Evolutionary conservation across 2,113 vertebrate species (phyloP).

Genomic region (Acrocephalus kingi): DNA sequence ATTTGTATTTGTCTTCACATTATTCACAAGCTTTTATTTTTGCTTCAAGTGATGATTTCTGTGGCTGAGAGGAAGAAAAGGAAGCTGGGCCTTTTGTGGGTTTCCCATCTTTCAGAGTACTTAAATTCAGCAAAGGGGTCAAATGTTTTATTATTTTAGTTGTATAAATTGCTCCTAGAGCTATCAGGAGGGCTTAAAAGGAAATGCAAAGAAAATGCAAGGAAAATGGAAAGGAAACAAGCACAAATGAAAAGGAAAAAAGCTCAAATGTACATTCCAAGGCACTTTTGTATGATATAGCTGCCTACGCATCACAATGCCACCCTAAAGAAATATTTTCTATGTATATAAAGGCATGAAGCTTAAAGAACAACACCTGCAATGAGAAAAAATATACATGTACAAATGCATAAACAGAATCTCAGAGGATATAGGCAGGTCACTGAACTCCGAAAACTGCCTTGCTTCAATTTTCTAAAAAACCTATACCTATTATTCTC

Average conservation of each 20-base stretch:
- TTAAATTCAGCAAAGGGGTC: not conserved
- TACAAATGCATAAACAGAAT: not conserved
- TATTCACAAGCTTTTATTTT: conserved; percentile 20
- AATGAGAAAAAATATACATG: not conserved
- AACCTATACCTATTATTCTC: accelerated
- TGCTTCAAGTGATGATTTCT: not conserved
- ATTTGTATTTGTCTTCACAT: not conserved
- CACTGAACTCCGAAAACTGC: not conserved
- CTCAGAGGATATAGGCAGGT: not conserved
- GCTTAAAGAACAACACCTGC: not conserved
- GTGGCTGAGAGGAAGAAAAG: not conserved
- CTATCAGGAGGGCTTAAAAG: not conserved
- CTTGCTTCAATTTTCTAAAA: not conserved
- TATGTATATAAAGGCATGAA: not conserved
- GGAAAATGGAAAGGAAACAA: not conserved
- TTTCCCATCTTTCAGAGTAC: not conserved
- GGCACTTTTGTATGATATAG: not conserved
- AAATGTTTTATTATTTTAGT: not conserved
- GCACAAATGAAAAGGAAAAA: not conserved
- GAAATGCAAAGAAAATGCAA: not conserved
- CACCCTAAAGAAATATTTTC: not conserved
- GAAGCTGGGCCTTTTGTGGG: not conserved
- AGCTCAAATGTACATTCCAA: not conserved
- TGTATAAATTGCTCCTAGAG: not conserved
- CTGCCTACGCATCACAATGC: not conserved